phyloP scores from a whole-genome alignment of 2,888 invertebrate genomes.

The Cheilosia grossa region DNA sequence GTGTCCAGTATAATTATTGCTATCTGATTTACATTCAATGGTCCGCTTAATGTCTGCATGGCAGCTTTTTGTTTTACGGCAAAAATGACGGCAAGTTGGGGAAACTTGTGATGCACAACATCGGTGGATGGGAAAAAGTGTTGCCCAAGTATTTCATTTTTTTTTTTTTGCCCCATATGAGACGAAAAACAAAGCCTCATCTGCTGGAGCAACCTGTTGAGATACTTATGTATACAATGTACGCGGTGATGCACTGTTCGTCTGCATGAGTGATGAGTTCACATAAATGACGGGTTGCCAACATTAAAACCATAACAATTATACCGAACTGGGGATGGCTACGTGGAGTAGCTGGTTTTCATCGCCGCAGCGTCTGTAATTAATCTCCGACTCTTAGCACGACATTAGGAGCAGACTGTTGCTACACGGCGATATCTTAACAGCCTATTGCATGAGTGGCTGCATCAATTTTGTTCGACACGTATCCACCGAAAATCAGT shows the following conservation, averaged over 20 bases:
- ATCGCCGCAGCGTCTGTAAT: conserved; percentile 23
- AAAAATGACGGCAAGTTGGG: conserved; percentile 56
- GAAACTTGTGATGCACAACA: conserved; percentile 14
- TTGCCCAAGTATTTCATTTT: conserved; percentile 34
- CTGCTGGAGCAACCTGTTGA: conserved; percentile 47
- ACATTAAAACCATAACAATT: conserved; percentile 55
- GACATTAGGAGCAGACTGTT: conserved; percentile 40
- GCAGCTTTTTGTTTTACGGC: background rate
- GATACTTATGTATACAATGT: conserved; percentile 1
- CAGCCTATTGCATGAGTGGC: conserved; percentile 48
- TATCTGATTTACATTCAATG: conserved; percentile 57
- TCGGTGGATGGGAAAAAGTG: conserved; percentile 31
- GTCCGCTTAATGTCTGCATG: conserved; percentile 26
- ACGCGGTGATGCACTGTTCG: conserved; percentile 16
- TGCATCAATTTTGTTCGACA: conserved; percentile 11
- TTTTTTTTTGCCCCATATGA: background rate
- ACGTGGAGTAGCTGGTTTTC: background rate
- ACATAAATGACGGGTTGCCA: conserved; percentile 45
- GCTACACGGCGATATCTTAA: conserved; percentile 50
- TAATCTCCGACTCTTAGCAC: conserved; percentile 39
- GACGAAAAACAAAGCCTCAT: conserved; percentile 52
- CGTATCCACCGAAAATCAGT: background rate
- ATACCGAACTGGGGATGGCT: conserved; percentile 2
- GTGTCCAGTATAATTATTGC: conserved; percentile 34
- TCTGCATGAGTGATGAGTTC: conserved; percentile 60